Evolutionary conservation across 2,113 vertebrate genomes (phyloP), one percentile per base, ranked within the genome.

Genomic region (Coptodon rendalli): DNA sequence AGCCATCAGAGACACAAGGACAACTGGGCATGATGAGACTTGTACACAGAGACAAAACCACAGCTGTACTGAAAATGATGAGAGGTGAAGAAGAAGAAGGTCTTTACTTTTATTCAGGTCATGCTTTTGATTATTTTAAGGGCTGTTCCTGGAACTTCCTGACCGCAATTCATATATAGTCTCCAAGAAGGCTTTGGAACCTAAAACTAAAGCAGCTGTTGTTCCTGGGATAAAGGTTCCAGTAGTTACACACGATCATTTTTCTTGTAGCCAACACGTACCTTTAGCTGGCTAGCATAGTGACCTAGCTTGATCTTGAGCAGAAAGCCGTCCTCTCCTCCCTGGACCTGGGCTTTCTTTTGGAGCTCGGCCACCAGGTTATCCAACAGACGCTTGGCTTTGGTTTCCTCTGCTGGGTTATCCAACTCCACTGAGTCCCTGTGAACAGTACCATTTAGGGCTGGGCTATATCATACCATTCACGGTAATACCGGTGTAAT

Each of bases 261-360:
- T 38, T n/a, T 36, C 19, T n/a, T 38, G 61, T 38, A 38, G 61
- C 61, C 34, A 66, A 38, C 66, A 71, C 38, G 6, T 24, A 91
- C 98, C 98, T 99, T 98, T 31, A 99, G 95, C 94, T 99, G 98
- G 0, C 92, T 98, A 83, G 98, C 97, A 0, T 98, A 98, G 95
- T 99, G 98, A 36, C 98, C 98, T 83, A 99, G 96, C 94, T 99
- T 99, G 94, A 99, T 98, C 96, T 99, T 99, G 84, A 99, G 97
- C 85, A 99, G 94, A 89, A 99, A 99, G 83, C 98, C 97, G 0
- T 99, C 98, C 89, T 99, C 98, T 6, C 98, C 98, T 85, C 98
- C 97, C 89, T 99, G 98, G 92, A 98, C 97, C 63, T 98, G 98
- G 0, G 98, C 98, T 93, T 98, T 99, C 95, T 96, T 98, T 97